A percentile compares a stretch with the other conserved stretches of the same genome.
Conservation (phyloP, 2,797 vertebrate species). For the Hephaestus fuliginosus region DNA sequence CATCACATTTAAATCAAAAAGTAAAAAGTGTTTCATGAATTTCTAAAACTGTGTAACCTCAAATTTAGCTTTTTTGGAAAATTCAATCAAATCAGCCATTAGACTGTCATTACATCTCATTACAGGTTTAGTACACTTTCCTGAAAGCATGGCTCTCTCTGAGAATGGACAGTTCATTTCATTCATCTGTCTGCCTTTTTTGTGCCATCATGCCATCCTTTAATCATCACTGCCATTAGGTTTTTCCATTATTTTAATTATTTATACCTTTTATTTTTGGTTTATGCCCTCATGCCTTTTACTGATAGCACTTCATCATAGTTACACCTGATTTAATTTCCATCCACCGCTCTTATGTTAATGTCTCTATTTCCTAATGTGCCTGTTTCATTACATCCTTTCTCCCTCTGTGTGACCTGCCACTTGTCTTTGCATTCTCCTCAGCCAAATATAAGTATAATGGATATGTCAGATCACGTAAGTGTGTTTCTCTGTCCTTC, state of each 20-base stretch:
- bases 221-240: conserved; percentile 19
- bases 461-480: conserved; percentile 91
- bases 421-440: conserved; percentile 89
- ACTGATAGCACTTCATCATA: conserved; percentile 35
- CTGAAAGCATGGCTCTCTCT: conserved; percentile 65
- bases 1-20: conserved; percentile 36
- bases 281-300: conserved; percentile 37
- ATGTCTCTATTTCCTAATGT: conserved; percentile 77
- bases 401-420: conserved; percentile 85
- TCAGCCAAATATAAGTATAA: conserved; percentile 93
- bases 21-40: not conserved
- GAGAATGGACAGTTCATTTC: conserved; percentile 53
- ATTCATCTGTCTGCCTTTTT: conserved; percentile 43
- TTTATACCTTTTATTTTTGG: conserved; percentile 44
- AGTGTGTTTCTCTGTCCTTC: conserved; percentile 85
- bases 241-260: conserved; percentile 41
- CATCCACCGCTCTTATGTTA: conserved; percentile 67
- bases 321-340: conserved; percentile 59
- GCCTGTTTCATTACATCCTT: conserved; percentile 81
- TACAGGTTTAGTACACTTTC: conserved; percentile 47
- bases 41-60: conserved; percentile 9
- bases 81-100: conserved; percentile 29
- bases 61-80: conserved; percentile 18
- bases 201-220: conserved; percentile 39
- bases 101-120: conserved; percentile 52